Base-by-base conservation (phyloP, 2,113 vertebrate genomes). In the Colossoma macropomum region DNA sequence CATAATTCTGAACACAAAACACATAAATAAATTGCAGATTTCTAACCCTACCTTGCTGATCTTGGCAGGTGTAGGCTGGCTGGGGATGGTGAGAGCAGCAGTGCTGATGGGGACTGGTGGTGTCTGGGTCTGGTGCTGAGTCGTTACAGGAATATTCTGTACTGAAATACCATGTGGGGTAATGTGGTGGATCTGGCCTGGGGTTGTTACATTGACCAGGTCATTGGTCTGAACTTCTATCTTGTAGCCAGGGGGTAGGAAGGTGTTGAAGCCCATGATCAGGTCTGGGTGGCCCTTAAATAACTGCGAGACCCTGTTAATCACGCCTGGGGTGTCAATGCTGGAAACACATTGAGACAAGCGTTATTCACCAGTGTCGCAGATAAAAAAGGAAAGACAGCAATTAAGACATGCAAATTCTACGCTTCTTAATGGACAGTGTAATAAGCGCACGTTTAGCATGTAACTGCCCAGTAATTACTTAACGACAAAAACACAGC, bases 191-290 rank as follows among this genome's bases (percentile, higher is more conserved):
- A 99, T 97, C 90, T 99, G 98, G 34, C 97, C 96, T 0, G 98
- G 98, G 3, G 98, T 99, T 1, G 98, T 99, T 86, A 99, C 98
- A 0, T 99, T 99, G 88, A 99, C 98, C 91, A 98, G 92, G 84
- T 99, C 97, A 0, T 99, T 99, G 2, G 98, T 98, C 91, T 99
- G 98, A 91, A 99, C 96, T 90, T 99, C 98, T 1, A 99, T 99
- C 91, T 99, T 99, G 91, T 99, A 99, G 77, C 98, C 98, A 1
- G 98, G 98, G 0, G 98, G 98, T 90, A 99, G 89, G 92, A 99
- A 99, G 28, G 98, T 99, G 90, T 99, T 99, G 89, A 99, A 99
- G 38, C 98, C 98, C 98, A 99, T 99, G 66, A 99, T 99, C 85
- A 99, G 92, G 87, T 99, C 98, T 0, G 98, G 98, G 80, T 99